A percentile compares a stretch with the other conserved stretches of the same genome.
phyloP scores from a whole-genome alignment of 2,113 vertebrate species.

The Chamaetylas fuelleborni region DNA sequence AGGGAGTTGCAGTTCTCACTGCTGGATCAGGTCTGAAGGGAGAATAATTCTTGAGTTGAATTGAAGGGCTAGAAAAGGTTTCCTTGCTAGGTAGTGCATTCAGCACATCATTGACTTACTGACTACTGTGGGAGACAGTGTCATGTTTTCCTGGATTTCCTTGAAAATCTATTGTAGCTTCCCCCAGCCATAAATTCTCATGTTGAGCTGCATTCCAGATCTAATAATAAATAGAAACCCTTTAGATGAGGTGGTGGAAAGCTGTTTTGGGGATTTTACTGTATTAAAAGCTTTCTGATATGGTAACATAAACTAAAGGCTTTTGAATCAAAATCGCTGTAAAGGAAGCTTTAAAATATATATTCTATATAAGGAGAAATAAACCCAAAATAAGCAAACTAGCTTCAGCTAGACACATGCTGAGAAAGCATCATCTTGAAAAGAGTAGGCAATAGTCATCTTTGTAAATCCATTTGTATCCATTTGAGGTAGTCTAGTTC shows the following conservation, averaged over 20 bases:
- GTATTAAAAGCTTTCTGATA: background rate
- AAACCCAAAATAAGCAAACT: background rate
- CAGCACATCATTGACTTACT: background rate
- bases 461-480: background rate
- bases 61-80: background rate
- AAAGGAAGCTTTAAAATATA: background rate
- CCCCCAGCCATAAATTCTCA: background rate
- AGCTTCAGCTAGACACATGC: background rate
- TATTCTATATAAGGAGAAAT: background rate
- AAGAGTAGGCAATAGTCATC: background rate
- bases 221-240: background rate
- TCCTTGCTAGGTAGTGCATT: background rate
- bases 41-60: background rate
- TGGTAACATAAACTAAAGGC: background rate
- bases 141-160: conserved; percentile 50
- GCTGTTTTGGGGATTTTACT: background rate
- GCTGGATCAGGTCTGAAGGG: background rate
- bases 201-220: conserved; percentile 39
- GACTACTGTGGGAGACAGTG: background rate
- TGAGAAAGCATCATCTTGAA: background rate
- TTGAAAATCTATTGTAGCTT: conserved; percentile 28
- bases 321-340: background rate
- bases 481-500: background rate
- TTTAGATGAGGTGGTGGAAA: background rate
- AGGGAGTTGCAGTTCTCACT: background rate